phyloP scores from a whole-genome alignment of 2,888 invertebrate genomes.

The Drosophila barbarae region DNA sequence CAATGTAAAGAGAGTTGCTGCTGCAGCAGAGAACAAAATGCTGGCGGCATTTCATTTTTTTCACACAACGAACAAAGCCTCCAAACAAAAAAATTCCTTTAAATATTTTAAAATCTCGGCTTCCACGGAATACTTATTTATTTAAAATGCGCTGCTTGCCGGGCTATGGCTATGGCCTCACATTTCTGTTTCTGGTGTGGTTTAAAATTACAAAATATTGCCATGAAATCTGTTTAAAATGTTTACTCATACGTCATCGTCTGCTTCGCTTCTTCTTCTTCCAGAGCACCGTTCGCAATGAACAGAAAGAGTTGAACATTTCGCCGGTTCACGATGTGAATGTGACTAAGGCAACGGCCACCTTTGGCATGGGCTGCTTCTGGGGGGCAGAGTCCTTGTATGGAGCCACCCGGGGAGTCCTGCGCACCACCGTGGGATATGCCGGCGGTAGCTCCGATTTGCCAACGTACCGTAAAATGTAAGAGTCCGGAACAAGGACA shows the following conservation, averaged over 20 bases:
- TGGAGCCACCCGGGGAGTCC: constrained; percentile 85
- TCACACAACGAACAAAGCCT: constrained; percentile 18
- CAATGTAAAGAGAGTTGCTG: constrained; percentile 7
- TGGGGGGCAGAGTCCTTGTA: constrained; percentile 94
- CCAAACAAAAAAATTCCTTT: constrained; percentile 4
- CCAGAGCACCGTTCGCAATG: constrained; percentile 77
- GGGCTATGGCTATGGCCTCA: constrained; percentile 61
- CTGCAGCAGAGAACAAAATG: background rate
- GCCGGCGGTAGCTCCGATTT: constrained; percentile 90
- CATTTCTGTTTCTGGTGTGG: constrained; percentile 64
- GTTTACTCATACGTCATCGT: constrained; percentile 6
- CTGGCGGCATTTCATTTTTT: constrained; percentile 14
- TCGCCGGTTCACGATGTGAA: constrained; percentile 75
- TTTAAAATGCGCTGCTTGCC: constrained; percentile 57
- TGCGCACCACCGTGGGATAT: constrained; percentile 96
- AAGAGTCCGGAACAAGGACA: constrained; percentile 79
- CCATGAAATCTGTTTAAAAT: background rate
- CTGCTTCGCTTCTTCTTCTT: constrained; percentile 34
- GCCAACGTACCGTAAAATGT: constrained; percentile 93
- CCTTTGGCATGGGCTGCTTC: constrained; percentile 96
- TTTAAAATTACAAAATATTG: constrained; percentile 15
- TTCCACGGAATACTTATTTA: background rate
- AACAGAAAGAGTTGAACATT: constrained; percentile 77
- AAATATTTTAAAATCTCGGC: constrained; percentile 6
- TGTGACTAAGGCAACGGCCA: constrained; percentile 81